Percentiles rank a stretch among this genome's conserved stretches.
phyloP scores from a whole-genome alignment of 2,888 invertebrate species.

The Zelleria hepariella region DNA sequence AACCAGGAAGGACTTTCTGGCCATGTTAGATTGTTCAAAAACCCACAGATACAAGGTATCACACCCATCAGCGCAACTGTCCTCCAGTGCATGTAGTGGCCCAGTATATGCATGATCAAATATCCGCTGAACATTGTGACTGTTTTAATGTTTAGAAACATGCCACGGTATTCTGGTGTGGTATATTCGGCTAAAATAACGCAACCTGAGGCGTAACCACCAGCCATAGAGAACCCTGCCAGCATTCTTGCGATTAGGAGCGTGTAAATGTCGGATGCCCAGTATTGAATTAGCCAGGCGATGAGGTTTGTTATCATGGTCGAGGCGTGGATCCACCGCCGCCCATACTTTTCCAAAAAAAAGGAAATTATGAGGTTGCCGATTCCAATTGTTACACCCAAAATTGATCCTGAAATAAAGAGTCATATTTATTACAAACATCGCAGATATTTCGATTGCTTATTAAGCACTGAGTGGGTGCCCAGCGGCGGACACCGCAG shows the following conservation, averaged over 20 bases:
- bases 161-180: background rate
- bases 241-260: background rate
- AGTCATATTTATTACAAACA: background rate
- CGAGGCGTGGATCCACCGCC: background rate
- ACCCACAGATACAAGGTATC: constrained; percentile 7
- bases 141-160: background rate
- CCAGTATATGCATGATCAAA: background rate
- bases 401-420: background rate
- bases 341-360: background rate
- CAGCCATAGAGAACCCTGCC: background rate
- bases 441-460: no score
- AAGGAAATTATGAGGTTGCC: background rate
- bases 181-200: background rate
- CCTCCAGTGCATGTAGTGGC: background rate
- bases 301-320: background rate
- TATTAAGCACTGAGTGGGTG: no score
- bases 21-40: constrained; percentile 5
- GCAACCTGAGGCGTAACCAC: background rate
- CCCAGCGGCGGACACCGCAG: no score
- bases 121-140: background rate
- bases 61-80: background rate
- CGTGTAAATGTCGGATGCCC: background rate
- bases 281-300: background rate
- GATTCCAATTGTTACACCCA: background rate
- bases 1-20: constrained; percentile 19